Percentiles rank a stretch among this genome's conserved stretches.
Conservation (phyloP, 2,113 vertebrate genomes). For the Aix galericulata region DNA sequence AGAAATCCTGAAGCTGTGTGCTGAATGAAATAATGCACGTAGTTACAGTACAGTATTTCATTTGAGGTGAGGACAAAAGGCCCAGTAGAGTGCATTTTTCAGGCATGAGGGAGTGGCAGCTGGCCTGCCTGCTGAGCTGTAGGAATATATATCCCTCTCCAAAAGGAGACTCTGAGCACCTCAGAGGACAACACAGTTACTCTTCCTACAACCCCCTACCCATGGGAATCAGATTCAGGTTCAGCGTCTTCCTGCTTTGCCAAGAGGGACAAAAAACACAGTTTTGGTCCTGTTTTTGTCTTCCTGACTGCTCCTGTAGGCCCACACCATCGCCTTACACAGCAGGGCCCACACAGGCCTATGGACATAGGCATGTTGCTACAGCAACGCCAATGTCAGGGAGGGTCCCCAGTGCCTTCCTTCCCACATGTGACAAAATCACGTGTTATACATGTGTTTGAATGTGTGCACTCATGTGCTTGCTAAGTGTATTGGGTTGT, state of each 20-base stretch:
- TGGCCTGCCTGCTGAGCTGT: not conserved
- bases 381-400: rapidly evolving
- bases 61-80: not conserved
- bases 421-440: rapidly evolving
- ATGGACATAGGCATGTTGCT: not conserved
- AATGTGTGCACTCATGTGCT: rapidly evolving
- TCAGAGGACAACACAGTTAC: not conserved
- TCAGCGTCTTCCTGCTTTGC: not conserved
- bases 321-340: not conserved
- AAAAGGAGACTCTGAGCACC: not conserved
- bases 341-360: rapidly evolving
- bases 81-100: not conserved
- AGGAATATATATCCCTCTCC: not conserved
- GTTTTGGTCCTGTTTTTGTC: not conserved
- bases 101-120: rapidly evolving
- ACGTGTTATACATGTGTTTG: not conserved
- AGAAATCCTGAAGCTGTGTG: rapidly evolving
- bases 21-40: not conserved
- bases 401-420: not conserved
- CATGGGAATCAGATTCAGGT: not conserved
- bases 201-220: not conserved
- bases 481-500: rapidly evolving
- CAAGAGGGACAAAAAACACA: not conserved
- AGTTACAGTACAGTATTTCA: not conserved
- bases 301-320: not conserved